Evolutionary conservation across 30 jellyfish, hydroid and myxozoan species (phyloP).

Genomic region (Pelagia noctiluca): DNA sequence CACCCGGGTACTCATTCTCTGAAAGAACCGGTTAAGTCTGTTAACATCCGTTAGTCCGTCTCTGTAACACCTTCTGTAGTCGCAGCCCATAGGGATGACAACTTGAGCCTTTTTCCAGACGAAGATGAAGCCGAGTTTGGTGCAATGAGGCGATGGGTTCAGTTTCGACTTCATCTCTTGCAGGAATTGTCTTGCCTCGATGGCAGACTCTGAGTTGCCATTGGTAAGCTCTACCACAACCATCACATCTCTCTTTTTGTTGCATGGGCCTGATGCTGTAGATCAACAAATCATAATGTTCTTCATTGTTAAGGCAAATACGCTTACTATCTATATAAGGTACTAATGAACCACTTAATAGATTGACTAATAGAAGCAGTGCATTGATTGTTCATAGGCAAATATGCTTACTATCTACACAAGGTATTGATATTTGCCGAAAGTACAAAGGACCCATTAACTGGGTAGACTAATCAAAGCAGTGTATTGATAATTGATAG

Average conservation of each 20-base stretch:
- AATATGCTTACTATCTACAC: no score
- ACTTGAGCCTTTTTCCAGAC: neutral
- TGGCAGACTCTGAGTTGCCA: neutral
- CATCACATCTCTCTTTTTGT: slow-evolving; percentile 34
- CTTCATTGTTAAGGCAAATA: no score
- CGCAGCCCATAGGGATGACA: slow-evolving; percentile 30
- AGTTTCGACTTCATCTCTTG: neutral
- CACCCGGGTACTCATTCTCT: neutral
- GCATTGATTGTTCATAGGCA: no score
- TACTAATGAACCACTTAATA: no score
- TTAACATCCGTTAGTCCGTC: neutral
- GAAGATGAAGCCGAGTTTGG: slow-evolving; percentile 32
- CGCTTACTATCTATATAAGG: no score
- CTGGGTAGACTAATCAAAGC: no score
- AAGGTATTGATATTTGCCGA: no score
- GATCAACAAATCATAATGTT: neutral
- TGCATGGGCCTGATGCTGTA: neutral
- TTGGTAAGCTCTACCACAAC: slow-evolving; percentile 31
- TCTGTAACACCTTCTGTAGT: slow-evolving; percentile 17
- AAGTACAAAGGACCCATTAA: no score
- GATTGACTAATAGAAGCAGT: no score
- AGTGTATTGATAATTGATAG: no score
- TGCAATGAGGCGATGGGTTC: slow-evolving; percentile 25
- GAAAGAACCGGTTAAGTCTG: neutral
- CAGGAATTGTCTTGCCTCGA: slow-evolving; percentile 2